phyloP scores from a whole-genome alignment of 2,888 invertebrate species.

The Strigamia maritima region DNA sequence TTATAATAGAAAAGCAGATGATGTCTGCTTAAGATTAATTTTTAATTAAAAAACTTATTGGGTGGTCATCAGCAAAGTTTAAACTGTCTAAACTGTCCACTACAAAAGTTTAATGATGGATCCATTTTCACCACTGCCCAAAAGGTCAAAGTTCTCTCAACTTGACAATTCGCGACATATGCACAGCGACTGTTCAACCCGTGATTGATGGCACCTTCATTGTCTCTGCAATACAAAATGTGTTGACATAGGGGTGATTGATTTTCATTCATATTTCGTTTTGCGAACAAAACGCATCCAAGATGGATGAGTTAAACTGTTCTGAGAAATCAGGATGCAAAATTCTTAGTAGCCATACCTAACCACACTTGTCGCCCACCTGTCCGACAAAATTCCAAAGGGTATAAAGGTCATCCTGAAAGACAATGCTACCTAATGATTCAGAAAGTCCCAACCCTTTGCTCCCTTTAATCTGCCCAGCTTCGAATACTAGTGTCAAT shows the following conservation, averaged over 20 bases:
- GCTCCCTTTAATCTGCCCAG: conserved; percentile 5
- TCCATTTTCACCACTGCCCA: background rate
- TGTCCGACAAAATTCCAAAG: background rate
- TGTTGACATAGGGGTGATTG: background rate
- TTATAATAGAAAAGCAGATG: no score
- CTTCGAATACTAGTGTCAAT: background rate
- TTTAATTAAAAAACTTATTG: background rate
- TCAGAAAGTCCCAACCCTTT: conserved; percentile 10
- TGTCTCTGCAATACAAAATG: background rate
- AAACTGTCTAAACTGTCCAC: background rate
- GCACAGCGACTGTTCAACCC: background rate
- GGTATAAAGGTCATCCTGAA: background rate
- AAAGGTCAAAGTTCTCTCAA: conserved; percentile 3
- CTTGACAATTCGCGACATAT: background rate
- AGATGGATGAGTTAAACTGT: background rate
- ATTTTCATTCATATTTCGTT: background rate
- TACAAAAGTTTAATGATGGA: background rate
- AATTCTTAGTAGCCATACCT: background rate
- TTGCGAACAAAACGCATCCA: background rate
- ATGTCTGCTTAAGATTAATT: background rate
- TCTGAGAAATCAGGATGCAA: background rate
- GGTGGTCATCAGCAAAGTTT: background rate
- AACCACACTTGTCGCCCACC: background rate
- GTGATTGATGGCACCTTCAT: background rate
- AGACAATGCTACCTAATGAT: background rate